A percentile compares a stretch with the other conserved stretches of the same genome.
phyloP scores from a whole-genome alignment of 2,113 vertebrate genomes.

The Crotophaga sulcirostris region DNA sequence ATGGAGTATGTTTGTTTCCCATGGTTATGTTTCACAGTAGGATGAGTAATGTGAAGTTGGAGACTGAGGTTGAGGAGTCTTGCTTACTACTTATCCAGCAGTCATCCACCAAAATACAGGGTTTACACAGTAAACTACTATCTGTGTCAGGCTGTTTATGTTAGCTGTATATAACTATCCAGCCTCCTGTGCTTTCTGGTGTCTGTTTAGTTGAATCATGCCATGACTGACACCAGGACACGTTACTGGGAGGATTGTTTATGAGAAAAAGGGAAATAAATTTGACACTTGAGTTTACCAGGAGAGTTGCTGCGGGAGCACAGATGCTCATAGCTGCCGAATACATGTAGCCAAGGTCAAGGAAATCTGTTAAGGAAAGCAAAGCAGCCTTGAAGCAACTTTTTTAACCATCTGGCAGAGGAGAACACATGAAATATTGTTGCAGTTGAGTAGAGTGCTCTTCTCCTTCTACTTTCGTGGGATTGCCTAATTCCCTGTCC shows the following conservation, averaged over 20 bases:
- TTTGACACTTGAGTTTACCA: slow-evolving; percentile 42
- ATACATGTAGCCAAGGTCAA: background rate
- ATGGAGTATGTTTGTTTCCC: background rate
- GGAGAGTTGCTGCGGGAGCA: background rate
- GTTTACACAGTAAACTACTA: background rate
- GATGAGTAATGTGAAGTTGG: background rate
- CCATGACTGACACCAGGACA: background rate
- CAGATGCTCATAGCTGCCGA: background rate
- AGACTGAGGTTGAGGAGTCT: background rate
- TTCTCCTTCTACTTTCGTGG: background rate
- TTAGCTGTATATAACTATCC: background rate
- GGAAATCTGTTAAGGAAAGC: slow-evolving; percentile 15
- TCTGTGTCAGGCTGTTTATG: background rate
- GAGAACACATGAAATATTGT: background rate
- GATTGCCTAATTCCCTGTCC: background rate
- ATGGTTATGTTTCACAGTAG: background rate
- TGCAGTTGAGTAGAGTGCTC: background rate
- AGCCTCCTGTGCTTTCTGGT: background rate
- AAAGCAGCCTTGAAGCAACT: background rate
- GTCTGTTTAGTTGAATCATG: background rate
- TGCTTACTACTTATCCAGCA: background rate
- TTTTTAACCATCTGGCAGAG: background rate
- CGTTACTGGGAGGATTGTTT: slow-evolving; percentile 49
- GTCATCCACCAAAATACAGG: background rate
- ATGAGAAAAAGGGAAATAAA: slow-evolving; percentile 45